phyloP scores from a whole-genome alignment of 2,113 vertebrate genomes.

The Pseudorectes ferrugineus region DNA sequence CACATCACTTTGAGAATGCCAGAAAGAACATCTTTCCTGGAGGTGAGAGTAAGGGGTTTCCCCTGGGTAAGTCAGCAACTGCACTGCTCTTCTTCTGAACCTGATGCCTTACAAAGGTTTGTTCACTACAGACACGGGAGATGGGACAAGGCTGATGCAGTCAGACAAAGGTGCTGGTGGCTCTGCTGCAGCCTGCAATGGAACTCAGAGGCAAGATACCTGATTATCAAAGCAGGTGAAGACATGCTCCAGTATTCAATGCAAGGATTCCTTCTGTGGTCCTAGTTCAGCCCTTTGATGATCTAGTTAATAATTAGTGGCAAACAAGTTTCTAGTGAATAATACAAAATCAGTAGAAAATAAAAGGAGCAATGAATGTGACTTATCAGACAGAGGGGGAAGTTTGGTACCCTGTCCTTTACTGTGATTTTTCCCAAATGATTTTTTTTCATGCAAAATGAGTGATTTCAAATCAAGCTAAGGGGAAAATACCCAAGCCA shows the following conservation, averaged over 20 bases:
- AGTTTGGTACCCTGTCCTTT: neutral
- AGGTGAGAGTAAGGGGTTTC: neutral
- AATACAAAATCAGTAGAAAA: neutral
- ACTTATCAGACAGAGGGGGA: neutral
- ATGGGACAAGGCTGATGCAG: neutral
- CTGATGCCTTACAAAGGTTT: neutral
- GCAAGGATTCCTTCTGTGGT: neutral
- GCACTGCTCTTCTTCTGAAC: neutral
- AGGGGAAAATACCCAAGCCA: neutral
- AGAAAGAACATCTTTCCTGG: neutral
- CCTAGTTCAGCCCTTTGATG: neutral
- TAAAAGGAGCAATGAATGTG: neutral
- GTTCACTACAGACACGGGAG: accelerated
- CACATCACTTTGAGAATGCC: neutral
- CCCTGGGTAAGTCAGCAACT: neutral
- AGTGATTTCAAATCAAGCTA: neutral
- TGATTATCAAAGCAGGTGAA: neutral
- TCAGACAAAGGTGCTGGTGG: neutral
- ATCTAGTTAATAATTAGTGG: neutral
- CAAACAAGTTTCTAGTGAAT: neutral
- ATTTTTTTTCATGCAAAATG: neutral
- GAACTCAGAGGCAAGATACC: neutral
- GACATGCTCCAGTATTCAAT: neutral
- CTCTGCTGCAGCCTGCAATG: neutral
- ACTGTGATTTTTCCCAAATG: neutral